Base-by-base conservation (phyloP, 23 tunicate genomes). In the Diplosoma virens region DNA sequence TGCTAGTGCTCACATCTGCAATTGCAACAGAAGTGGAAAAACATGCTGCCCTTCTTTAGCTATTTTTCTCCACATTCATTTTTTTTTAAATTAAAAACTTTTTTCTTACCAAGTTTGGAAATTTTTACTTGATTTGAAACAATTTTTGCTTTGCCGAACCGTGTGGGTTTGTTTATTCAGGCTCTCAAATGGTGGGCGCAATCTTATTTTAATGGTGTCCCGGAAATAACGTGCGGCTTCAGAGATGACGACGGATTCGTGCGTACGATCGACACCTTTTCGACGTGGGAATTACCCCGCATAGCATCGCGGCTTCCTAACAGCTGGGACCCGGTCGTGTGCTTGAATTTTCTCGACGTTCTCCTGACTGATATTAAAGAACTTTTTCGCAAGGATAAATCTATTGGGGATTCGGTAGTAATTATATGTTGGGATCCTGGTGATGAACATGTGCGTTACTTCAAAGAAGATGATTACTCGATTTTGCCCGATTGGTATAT, bases 121-220 rank as follows among this genome's bases (percentile, higher is more conserved):
- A n/a, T n/a, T n/a, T n/a, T n/a, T n/a, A n/a, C n/a, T n/a, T n/a
- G n/a, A n/a, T n/a, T n/a, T n/a, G n/a, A n/a, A n/a, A n/a, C n/a
- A n/a, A n/a, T n/a, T n/a, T n/a, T n/a, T n/a, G n/a, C n/a, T n/a
- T n/a, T n/a, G n/a, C n/a, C n/a, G n/a, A n/a, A n/a, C n/a, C n/a
- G n/a, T n/a, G n/a, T n/a, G n/a, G n/a, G n/a, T n/a, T n/a, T n/a
- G n/a, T n/a, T n/a, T n/a, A n/a, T 67, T 1, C 58, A 90, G 81
- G 79, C 86, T 18, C 33, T 54, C 35, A 90, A 90, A 32, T 90
- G 97, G 97, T 90, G 97, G 97, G 89, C 90, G 20, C 97, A 90
- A 66, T 90, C 97, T 3, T 84, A 46, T 67, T 54, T 90, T 32
- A 82, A 79, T 5, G 97, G 97, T 18, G 65, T 90, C 17, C 97